A percentile compares a stretch with the other conserved stretches of the same genome.
These are phyloP conservation scores for Conomelus anceps DNA, from an alignment of 2,888 invertebrate genomes.

Conservation along the genomic window DNA sequence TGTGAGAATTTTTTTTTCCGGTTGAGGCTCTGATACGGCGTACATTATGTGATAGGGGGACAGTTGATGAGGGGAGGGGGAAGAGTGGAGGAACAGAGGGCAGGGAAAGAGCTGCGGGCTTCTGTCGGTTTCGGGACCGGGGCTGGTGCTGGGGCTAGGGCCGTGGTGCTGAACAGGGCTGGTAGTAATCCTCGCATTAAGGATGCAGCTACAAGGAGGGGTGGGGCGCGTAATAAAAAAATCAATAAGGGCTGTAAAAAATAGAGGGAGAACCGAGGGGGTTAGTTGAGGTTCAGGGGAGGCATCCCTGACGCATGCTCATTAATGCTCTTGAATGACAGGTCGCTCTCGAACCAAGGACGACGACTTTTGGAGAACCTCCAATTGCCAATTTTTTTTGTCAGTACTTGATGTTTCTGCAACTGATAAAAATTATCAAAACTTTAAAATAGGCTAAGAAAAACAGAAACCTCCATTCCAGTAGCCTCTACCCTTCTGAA, in stretches of 20 bases:
- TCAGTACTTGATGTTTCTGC: not conserved
- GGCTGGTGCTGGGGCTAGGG: not conserved
- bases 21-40: not conserved
- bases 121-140: slow-evolving; percentile 4
- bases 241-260: slow-evolving; percentile 36
- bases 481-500: no score
- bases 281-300: slow-evolving; percentile 20
- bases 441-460: no score
- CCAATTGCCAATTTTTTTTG: not conserved
- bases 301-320: slow-evolving; percentile 30
- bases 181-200: slow-evolving; percentile 27
- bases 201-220: slow-evolving; percentile 31
- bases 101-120: not conserved
- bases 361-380: not conserved
- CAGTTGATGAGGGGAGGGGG: not conserved
- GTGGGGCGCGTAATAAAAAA: slow-evolving; percentile 35
- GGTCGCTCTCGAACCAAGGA: slow-evolving; percentile 5
- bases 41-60: not conserved
- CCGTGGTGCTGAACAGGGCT: not conserved
- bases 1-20: not conserved
- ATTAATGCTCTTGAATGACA: slow-evolving; percentile 26
- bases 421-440: not conserved
- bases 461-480: no score
- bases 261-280: slow-evolving; percentile 27
- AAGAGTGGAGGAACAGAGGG: no score